Conservation (phyloP, 2,113 vertebrate species). For the Archocentrus centrarchus region DNA sequence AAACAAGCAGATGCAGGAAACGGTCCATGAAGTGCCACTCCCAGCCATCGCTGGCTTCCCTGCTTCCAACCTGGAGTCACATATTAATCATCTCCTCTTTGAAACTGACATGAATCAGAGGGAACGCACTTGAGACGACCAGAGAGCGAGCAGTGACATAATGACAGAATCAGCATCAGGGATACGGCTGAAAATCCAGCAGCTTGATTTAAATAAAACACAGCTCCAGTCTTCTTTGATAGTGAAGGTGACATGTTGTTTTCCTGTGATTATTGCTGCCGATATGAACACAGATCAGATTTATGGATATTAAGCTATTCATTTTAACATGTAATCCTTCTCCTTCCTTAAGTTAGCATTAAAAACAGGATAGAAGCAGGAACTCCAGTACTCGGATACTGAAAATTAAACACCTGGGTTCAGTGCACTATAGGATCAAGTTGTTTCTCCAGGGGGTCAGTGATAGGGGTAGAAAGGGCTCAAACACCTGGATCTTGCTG, state of each 20-base stretch:
- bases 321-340: slow-evolving; percentile 25
- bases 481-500: slow-evolving; percentile 45
- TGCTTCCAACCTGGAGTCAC: slow-evolving; percentile 46
- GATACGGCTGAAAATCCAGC: slow-evolving; percentile 36
- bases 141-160: slow-evolving; percentile 28
- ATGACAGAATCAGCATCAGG: slow-evolving; percentile 36
- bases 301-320: slow-evolving; percentile 15
- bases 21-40: slow-evolving; percentile 62
- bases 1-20: slow-evolving; percentile 54
- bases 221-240: slow-evolving; percentile 29
- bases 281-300: slow-evolving; percentile 24
- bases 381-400: slow-evolving; percentile 49
- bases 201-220: slow-evolving; percentile 35
- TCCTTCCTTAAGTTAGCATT: slow-evolving; percentile 43
- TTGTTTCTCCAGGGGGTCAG: slow-evolving; percentile 39
- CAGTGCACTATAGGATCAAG: slow-evolving; percentile 15
- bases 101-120: slow-evolving; percentile 54
- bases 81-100: slow-evolving; percentile 59
- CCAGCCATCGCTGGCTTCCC: slow-evolving; percentile 36
- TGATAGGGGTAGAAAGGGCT: slow-evolving; percentile 21
- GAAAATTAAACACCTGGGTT: slow-evolving; percentile 53
- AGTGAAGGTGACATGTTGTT: slow-evolving; percentile 20
- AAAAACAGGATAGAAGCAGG: slow-evolving; percentile 25
- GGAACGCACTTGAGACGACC: slow-evolving; percentile 44
- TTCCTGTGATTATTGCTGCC: slow-evolving; percentile 25